These are phyloP conservation scores for Anguilla pacifica DNA, from an alignment of 2,797 vertebrate species.

Conservation along the genomic window DNA sequence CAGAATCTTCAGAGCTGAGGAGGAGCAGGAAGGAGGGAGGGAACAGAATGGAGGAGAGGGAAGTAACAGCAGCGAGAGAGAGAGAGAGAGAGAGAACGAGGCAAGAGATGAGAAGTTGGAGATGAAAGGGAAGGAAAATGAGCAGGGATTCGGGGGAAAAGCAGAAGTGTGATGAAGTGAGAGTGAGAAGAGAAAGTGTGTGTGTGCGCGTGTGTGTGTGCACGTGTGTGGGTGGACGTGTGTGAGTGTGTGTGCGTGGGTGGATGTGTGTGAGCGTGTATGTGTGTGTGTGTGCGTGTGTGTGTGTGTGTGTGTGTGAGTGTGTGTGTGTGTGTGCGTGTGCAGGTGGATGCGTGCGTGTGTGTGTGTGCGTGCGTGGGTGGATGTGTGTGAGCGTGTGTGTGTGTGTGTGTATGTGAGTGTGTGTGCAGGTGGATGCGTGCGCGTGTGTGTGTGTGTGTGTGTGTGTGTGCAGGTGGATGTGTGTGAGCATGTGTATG, in stretches of 20 bases:
- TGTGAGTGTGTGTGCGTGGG: not conserved
- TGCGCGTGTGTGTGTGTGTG: not conserved
- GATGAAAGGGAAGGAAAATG: conserved; percentile 28
- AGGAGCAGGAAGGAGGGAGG: conserved; percentile 64
- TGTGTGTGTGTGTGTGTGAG: not conserved
- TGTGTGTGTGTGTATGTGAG: not conserved
- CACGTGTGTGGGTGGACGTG: too few relatives aligned
- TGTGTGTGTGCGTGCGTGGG: not conserved
- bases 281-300: not conserved
- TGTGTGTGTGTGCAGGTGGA: not conserved
- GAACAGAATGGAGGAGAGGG: conserved; percentile 54
- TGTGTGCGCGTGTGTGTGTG: too few relatives aligned
- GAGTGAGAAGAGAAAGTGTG: not conserved
- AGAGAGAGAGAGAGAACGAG: conserved; percentile 36
- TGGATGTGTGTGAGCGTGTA: conserved; percentile 18
- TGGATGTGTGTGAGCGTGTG: too few relatives aligned
- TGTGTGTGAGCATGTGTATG: not conserved
- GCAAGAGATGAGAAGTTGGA: not conserved
- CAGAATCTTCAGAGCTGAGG: conserved; percentile 77
- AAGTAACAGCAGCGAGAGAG: not conserved
- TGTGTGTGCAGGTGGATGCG: conserved; percentile 3
- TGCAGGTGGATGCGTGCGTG: too few relatives aligned
- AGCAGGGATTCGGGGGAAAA: not conserved
- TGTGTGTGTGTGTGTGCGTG: not conserved
- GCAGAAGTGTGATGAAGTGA: conserved; percentile 25